These are phyloP conservation scores for Ganaspis brasiliensis DNA, from an alignment of 2,888 invertebrate genomes.

Conservation along the genomic window DNA sequence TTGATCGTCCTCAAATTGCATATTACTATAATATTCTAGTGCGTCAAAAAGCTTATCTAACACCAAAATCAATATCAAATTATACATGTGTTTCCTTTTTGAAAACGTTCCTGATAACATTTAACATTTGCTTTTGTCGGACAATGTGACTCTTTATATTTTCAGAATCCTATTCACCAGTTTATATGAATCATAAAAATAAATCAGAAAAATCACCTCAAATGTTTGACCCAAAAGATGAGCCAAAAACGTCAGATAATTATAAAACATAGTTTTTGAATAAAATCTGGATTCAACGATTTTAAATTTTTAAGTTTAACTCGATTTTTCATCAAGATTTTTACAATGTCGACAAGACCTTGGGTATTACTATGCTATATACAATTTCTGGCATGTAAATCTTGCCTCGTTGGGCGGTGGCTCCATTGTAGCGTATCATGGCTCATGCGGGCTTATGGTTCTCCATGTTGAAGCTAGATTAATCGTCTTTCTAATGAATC, in stretches of 20 bases:
- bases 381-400: conserved; percentile 37
- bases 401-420: conserved; percentile 54
- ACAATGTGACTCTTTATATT: no score
- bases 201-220: no score
- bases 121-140: no score
- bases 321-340: conserved; percentile 10
- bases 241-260: no score
- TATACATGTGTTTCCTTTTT: neutral
- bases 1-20: neutral
- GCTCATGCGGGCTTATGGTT: conserved; percentile 51
- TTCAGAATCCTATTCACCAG: no score
- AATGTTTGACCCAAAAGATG: no score
- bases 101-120: no score
- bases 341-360: conserved; percentile 5
- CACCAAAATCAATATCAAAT: neutral
- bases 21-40: neutral
- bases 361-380: conserved; percentile 33
- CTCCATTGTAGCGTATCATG: conserved; percentile 53
- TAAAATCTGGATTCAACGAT: no score
- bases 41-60: neutral
- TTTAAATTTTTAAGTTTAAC: neutral
- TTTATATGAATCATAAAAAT: no score
- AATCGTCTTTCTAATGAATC: conserved; percentile 63
- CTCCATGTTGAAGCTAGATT: conserved; percentile 60
- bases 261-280: no score